Evolutionary conservation across 2,888 invertebrate genomes (phyloP).

Genomic region (Pharmacophagus antenor): DNA sequence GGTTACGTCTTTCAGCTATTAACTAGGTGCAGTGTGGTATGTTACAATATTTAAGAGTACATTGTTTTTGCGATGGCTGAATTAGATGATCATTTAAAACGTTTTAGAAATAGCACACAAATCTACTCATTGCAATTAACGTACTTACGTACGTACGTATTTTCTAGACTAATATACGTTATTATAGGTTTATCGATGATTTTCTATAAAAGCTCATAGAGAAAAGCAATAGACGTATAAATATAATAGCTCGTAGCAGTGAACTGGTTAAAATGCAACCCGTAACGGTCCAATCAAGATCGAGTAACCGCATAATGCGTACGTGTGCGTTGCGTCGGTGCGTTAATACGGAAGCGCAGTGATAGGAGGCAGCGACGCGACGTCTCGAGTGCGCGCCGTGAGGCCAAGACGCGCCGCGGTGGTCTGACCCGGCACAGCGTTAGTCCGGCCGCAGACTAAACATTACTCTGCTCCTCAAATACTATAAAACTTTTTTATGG

Average conservation of each 20-base stretch:
- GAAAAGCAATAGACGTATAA: too few species aligned
- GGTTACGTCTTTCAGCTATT: neutral
- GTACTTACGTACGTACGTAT: too few species aligned
- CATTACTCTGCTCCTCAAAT: neutral
- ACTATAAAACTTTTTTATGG: conserved; percentile 6
- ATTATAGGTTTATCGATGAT: too few species aligned
- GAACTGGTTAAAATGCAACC: neutral
- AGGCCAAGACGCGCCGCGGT: conserved; percentile 22
- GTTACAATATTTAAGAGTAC: too few species aligned
- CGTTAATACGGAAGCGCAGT: conserved; percentile 26
- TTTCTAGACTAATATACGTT: too few species aligned
- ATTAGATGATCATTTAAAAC: too few species aligned
- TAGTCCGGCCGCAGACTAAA: conserved; percentile 17
- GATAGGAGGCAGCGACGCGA: conserved; percentile 24
- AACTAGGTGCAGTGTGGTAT: too few species aligned
- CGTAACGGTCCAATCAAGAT: conserved; percentile 1
- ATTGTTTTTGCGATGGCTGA: too few species aligned
- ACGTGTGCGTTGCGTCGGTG: conserved; percentile 10
- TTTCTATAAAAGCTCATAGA: neutral
- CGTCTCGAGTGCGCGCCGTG: conserved; percentile 28
- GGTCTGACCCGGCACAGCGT: conserved; percentile 22
- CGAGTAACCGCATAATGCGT: neutral
- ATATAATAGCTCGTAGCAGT: neutral
- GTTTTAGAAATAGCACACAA: too few species aligned
- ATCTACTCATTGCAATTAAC: too few species aligned